Percentiles rank a stretch among this genome's conserved stretches.
Conservation (phyloP, 2,888 invertebrate species). For the Ormyrus rosae region DNA sequence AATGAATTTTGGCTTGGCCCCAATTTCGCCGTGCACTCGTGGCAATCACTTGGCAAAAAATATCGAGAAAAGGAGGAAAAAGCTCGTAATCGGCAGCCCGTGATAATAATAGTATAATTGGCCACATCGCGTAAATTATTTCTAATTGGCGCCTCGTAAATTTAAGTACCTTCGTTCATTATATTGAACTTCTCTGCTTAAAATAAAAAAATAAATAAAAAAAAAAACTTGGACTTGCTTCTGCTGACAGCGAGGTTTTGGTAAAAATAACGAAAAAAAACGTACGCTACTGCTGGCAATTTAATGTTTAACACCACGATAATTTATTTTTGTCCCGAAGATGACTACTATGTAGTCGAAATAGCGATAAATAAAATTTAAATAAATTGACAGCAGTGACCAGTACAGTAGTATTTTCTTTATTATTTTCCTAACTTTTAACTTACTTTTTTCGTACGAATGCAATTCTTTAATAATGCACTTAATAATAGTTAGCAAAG, state of each 20-base stretch:
- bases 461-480: too few species aligned
- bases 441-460: too few species aligned
- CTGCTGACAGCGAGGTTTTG: too few species aligned
- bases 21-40: conserved; percentile 55
- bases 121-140: background rate
- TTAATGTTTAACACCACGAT: too few species aligned
- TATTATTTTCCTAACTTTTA: too few species aligned
- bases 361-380: too few species aligned
- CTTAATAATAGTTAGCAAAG: too few species aligned
- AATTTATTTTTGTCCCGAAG: too few species aligned
- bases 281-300: background rate
- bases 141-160: conserved; percentile 7
- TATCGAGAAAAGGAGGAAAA: conserved; percentile 21
- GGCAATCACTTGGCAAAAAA: conserved; percentile 41
- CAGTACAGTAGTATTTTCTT: too few species aligned
- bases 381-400: too few species aligned
- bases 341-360: too few species aligned
- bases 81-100: conserved; percentile 43
- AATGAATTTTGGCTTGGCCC: conserved; percentile 53
- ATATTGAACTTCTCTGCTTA: background rate
- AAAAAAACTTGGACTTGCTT: too few species aligned
- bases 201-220: background rate
- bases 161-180: background rate
- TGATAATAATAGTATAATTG: conserved; percentile 36
- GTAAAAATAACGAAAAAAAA: background rate